These are phyloP conservation scores for Cyclargus thomasi DNA, from an alignment of 1,140 invertebrate species.

Conservation along the genomic window DNA sequence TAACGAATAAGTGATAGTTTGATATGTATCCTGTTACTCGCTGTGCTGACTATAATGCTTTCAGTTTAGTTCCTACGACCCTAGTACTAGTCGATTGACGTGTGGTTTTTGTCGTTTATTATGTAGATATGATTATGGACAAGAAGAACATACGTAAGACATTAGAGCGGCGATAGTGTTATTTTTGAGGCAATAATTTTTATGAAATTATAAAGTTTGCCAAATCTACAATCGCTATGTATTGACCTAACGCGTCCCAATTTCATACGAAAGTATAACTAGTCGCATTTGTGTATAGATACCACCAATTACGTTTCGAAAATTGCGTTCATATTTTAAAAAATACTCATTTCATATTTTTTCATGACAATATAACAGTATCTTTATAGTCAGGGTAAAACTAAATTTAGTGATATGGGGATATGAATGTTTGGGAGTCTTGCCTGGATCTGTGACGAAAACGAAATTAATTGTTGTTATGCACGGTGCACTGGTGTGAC, in stretches of 20 bases:
- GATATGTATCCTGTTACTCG: not conserved
- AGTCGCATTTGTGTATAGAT: not conserved
- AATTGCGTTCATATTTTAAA: not conserved
- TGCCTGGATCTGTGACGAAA: slow-evolving; percentile 12
- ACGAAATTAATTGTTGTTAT: slow-evolving; percentile 19
- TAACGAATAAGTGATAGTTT: not conserved
- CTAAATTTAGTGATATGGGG: slow-evolving; percentile 19
- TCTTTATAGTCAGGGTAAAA: slow-evolving; percentile 39
- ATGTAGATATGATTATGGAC: not conserved
- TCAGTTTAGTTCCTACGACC: slow-evolving; percentile 12
- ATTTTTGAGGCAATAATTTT: not conserved
- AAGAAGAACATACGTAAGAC: not conserved
- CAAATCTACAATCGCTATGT: not conserved
- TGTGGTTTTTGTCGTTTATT: not conserved
- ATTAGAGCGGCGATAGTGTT: not conserved
- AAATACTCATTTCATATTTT: slow-evolving; percentile 5
- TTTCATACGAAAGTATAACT: not conserved
- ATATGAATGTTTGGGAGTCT: slow-evolving; percentile 21
- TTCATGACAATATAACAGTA: slow-evolving; percentile 46
- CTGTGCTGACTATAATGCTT: slow-evolving; percentile 4
- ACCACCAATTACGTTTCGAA: not conserved
- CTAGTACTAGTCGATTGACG: slow-evolving; percentile 3
- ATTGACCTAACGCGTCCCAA: not conserved
- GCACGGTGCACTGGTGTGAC: not conserved
- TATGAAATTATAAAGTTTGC: not conserved